Evolutionary conservation across 2,888 invertebrate species (phyloP).

Genomic region (Epistrophe eligans): DNA sequence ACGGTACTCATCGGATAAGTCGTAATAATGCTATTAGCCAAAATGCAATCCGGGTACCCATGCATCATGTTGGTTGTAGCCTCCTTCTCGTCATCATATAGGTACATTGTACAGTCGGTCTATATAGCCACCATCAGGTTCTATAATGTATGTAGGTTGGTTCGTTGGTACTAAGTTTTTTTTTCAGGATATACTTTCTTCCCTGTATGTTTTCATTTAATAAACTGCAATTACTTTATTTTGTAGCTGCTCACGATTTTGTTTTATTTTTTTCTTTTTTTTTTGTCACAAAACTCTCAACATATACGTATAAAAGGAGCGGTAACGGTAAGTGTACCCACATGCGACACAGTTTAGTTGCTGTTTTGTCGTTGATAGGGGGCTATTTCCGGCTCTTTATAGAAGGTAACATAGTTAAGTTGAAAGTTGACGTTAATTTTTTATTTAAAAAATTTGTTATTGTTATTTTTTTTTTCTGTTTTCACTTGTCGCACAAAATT

Average conservation of each 20-base stretch:
- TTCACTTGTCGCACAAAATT: slow-evolving; percentile 56
- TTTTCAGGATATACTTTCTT: not conserved
- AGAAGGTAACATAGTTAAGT: slow-evolving; percentile 6
- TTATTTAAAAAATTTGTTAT: not conserved
- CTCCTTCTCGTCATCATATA: not conserved
- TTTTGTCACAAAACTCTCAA: not conserved
- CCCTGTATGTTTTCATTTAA: not conserved
- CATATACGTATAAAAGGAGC: slow-evolving; percentile 10
- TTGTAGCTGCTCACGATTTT: slow-evolving; percentile 58
- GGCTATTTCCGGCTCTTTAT: slow-evolving; percentile 61
- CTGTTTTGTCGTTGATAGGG: slow-evolving; percentile 67
- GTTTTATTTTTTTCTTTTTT: not conserved
- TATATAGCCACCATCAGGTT: not conserved
- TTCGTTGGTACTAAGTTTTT: not conserved
- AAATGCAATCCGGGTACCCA: slow-evolving; percentile 50
- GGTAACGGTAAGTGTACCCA: slow-evolving; percentile 51
- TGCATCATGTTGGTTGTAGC: slow-evolving; percentile 3
- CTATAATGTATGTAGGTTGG: not conserved
- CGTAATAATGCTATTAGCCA: slow-evolving; percentile 72
- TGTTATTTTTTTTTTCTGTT: not conserved
- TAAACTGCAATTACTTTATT: slow-evolving; percentile 69
- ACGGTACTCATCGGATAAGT: slow-evolving; percentile 73
- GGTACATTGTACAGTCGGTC: not conserved
- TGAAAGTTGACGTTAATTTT: slow-evolving; percentile 14
- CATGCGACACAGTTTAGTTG: slow-evolving; percentile 73